These are phyloP conservation scores for Dicyrtoma fusca DNA, from an alignment of 2,888 invertebrate genomes.

Conservation along the genomic window DNA sequence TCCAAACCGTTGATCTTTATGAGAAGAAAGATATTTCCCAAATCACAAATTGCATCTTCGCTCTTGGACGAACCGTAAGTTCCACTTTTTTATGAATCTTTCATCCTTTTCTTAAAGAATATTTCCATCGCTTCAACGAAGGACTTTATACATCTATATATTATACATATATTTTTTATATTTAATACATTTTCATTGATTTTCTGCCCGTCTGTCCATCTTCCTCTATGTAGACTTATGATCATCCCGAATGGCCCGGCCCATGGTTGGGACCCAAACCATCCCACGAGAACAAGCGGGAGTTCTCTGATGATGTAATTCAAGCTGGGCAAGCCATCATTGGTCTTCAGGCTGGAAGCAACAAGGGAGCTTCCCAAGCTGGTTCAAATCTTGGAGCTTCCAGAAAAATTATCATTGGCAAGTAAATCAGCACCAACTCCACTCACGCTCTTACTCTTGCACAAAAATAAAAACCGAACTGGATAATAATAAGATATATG, in stretches of 20 bases:
- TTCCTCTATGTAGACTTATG: constrained; percentile 74
- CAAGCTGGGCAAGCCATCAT: constrained; percentile 86
- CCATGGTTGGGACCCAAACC: constrained; percentile 94
- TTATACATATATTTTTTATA: no score
- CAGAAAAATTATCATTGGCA: constrained; percentile 87
- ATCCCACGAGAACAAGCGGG: constrained; percentile 88
- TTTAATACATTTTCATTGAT: no score
- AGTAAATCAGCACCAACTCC: constrained; percentile 65
- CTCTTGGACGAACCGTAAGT: constrained; percentile 79
- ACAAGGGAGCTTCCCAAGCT: constrained; percentile 93
- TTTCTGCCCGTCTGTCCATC: background rate
- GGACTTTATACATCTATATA: no score
- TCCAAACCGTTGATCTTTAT: constrained; percentile 96
- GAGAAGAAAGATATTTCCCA: constrained; percentile 90
- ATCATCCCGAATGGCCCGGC: constrained; percentile 80
- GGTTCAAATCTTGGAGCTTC: constrained; percentile 88
- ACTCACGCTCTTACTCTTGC: background rate
- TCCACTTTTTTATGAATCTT: constrained; percentile 12
- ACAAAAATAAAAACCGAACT: no score
- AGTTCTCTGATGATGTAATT: constrained; percentile 89
- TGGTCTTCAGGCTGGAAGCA: constrained; percentile 93
- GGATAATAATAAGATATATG: no score
- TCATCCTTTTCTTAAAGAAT: background rate
- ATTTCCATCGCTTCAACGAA: background rate
- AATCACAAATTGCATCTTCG: constrained; percentile 82